Evolutionary conservation across 2,113 vertebrate species (phyloP), one percentile per base, ranked within the genome.

Genomic region (Otus sunia): DNA sequence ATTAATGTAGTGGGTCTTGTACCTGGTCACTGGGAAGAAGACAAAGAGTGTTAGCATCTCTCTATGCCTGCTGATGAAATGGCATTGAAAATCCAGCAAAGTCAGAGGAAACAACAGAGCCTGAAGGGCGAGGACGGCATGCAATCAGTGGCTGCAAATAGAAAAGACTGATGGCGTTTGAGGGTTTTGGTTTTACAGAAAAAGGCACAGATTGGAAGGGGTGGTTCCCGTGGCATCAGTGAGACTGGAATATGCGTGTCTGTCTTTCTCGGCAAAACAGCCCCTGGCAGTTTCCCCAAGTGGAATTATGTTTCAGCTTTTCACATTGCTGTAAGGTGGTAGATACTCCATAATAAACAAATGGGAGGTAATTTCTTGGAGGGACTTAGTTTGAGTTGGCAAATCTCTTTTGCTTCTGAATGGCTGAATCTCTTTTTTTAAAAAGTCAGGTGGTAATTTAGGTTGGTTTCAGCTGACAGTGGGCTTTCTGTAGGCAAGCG

Each of bases 81-180:
- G 47, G 34, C 49, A 16, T 20, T 68, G 84, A 58, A 53, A 83
- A n/a, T n/a, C 58, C 45, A 30, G 45, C 45, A 18, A 37, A 7
- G 2, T 19, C 39, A 26, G 21, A 52, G 59, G 39, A 53, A 32
- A 37, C 37, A 55, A 9, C 25, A 6, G 59, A 59, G 66, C 32
- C 63, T 37, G 67, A 55, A 43, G 67, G 15, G 18, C 0, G 1
- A 73, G 58, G 41, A 29, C 0, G 0, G 29, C 5, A 10, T 53
- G 68, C 43, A 20, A 6, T 59, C 60, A 39, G 43, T 8, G 7
- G 76, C 79, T 92, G 60, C 56, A 15, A 12, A 64, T 11, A 32
- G 43, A 27, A 58, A 59, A 63, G 55, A 7, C 10, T 36, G 73
- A 10, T 62, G 36, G 37, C 1, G 2, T 63, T 83, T 34, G 56